These are phyloP conservation scores for Apodemia hepburni DNA, from an alignment of 2,888 invertebrate genomes.

Conservation along the genomic window DNA sequence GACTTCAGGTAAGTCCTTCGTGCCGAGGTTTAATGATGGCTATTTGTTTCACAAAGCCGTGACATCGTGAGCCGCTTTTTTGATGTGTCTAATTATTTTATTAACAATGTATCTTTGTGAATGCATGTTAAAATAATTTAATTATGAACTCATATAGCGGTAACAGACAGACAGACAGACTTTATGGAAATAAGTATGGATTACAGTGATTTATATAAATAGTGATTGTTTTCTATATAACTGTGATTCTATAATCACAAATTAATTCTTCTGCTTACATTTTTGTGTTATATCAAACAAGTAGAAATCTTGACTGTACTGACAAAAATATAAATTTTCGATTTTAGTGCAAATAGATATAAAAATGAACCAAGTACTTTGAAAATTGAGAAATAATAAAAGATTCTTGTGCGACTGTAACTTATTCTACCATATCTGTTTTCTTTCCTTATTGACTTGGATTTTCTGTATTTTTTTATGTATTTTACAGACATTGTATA, in stretches of 20 bases:
- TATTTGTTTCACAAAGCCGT: constrained; percentile 41
- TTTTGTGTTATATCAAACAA: too few relatives aligned
- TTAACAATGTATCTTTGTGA: background rate
- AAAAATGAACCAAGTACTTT: background rate
- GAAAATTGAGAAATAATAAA: background rate
- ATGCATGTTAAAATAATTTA: background rate
- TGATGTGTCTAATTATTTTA: background rate
- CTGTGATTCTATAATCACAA: too few relatives aligned
- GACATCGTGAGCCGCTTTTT: constrained; percentile 3
- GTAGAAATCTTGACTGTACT: too few relatives aligned
- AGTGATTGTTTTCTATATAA: too few relatives aligned
- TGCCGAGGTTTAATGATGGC: constrained; percentile 48
- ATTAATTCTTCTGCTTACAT: too few relatives aligned
- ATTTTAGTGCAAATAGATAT: too few relatives aligned
- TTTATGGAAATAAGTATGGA: too few relatives aligned
- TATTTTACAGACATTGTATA: too few relatives aligned
- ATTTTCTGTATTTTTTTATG: too few relatives aligned
- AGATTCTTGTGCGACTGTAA: background rate
- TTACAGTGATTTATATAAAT: too few relatives aligned
- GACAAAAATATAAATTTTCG: too few relatives aligned
- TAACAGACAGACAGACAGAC: too few relatives aligned
- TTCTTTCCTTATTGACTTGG: background rate
- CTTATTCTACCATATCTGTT: background rate
- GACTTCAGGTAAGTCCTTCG: constrained; percentile 40
- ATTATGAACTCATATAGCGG: background rate